Conservation (phyloP, 2,113 vertebrate species). For the Jacana jacana region DNA sequence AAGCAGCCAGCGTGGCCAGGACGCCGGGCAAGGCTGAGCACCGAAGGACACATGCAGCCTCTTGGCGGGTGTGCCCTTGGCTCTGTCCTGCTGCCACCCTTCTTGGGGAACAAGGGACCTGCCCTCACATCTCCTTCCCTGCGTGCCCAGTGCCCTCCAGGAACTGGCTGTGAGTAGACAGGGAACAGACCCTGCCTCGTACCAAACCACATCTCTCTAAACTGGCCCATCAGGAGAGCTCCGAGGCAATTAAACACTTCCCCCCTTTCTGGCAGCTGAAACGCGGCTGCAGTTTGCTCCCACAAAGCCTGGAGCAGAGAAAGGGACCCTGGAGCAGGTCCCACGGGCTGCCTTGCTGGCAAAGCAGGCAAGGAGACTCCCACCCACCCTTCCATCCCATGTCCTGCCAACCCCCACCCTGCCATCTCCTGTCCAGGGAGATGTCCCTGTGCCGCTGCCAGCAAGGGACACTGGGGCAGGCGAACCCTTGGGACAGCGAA, state of each 20-base stretch:
- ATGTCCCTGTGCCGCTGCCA: neutral
- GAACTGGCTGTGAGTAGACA: neutral
- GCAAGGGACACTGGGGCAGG: neutral
- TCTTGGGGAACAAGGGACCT: neutral
- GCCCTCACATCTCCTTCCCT: neutral
- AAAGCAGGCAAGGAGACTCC: accelerated
- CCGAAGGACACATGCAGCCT: neutral
- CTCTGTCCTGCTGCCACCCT: neutral
- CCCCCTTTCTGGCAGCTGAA: neutral
- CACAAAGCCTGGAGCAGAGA: neutral
- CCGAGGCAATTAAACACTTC: neutral
- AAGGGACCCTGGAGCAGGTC: neutral
- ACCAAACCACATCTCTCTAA: neutral
- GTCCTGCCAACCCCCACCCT: neutral
- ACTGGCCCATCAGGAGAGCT: neutral
- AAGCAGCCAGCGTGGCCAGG: neutral
- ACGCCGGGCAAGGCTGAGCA: neutral
- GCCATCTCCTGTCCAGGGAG: neutral
- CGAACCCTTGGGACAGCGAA: neutral
- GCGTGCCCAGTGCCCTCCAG: neutral
- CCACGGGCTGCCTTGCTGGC: neutral
- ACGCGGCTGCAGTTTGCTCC: neutral
- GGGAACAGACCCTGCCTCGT: neutral
- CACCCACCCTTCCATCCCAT: neutral
- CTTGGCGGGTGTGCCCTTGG: neutral